phyloP scores from a whole-genome alignment of 1,140 invertebrate genomes.

The Euura saliciscinereae region DNA sequence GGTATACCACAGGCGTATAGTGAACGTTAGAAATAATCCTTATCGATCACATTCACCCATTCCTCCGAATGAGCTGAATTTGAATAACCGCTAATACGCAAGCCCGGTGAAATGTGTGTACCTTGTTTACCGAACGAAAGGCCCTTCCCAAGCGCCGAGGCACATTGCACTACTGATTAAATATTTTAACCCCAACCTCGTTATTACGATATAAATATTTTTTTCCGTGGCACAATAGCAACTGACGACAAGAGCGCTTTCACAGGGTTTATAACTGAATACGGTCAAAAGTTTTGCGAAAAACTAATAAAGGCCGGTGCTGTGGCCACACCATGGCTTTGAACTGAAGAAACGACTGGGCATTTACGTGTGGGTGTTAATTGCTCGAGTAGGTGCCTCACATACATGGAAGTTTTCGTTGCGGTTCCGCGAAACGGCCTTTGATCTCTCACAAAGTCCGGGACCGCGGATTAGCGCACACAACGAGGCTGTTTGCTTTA shows the following conservation, averaged over 20 bases:
- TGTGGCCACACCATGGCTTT: not conserved
- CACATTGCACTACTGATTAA: not conserved
- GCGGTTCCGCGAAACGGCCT: not conserved
- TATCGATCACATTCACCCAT: not conserved
- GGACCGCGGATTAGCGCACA: not conserved
- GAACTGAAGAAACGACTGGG: not conserved
- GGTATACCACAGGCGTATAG: not conserved
- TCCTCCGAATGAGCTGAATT: not conserved
- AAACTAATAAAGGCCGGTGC: not conserved
- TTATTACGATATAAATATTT: too few relatives aligned
- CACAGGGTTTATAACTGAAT: not conserved
- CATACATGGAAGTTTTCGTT: not conserved
- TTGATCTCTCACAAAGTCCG: not conserved
- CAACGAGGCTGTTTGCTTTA: not conserved
- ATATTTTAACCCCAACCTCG: not conserved
- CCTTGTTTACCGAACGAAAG: not conserved
- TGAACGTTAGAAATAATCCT: not conserved
- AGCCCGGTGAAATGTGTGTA: not conserved
- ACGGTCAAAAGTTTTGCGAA: not conserved
- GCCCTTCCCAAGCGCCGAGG: not conserved
- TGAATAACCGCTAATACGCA: not conserved
- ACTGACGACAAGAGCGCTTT: not conserved
- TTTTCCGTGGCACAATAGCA: not conserved
- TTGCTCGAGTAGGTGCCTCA: not conserved
- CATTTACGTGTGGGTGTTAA: not conserved